These are phyloP conservation scores for Gambelia wislizenii DNA, from an alignment of 2,797 vertebrate genomes.

Conservation along the genomic window DNA sequence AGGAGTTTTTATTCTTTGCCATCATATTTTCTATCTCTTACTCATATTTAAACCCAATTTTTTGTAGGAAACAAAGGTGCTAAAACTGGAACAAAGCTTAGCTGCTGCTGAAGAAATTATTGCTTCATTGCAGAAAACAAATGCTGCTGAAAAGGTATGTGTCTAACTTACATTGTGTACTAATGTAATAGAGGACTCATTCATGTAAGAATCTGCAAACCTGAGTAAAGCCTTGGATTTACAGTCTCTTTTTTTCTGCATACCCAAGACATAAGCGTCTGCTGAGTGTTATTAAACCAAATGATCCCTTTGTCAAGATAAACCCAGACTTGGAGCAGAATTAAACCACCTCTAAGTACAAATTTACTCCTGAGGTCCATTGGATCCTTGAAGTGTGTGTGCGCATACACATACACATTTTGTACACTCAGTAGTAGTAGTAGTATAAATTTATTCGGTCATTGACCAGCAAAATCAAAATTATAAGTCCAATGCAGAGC, in stretches of 20 bases:
- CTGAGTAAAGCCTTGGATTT: neutral
- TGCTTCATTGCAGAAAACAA: conserved; percentile 85
- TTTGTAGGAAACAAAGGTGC: conserved; percentile 75
- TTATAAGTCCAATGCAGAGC: no score
- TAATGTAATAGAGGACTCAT: neutral
- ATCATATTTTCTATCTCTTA: neutral
- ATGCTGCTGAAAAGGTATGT: conserved; percentile 87
- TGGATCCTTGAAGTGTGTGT: neutral
- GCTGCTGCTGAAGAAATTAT: conserved; percentile 77
- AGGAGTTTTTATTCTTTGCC: neutral
- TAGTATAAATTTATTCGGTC: no score
- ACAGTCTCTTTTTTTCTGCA: neutral
- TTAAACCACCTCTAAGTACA: neutral
- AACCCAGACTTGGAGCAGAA: neutral
- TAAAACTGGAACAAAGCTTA: conserved; percentile 81
- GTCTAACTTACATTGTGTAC: neutral
- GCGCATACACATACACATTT: no score
- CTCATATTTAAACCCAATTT: conserved; percentile 24
- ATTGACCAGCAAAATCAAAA: no score
- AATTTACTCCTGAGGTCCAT: neutral
- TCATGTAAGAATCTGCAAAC: neutral
- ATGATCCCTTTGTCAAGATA: neutral
- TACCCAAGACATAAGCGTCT: neutral
- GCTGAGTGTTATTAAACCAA: neutral
- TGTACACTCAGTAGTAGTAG: no score